Base-by-base conservation (phyloP, 2,113 vertebrate genomes). In the Mustela lutreola region DNA sequence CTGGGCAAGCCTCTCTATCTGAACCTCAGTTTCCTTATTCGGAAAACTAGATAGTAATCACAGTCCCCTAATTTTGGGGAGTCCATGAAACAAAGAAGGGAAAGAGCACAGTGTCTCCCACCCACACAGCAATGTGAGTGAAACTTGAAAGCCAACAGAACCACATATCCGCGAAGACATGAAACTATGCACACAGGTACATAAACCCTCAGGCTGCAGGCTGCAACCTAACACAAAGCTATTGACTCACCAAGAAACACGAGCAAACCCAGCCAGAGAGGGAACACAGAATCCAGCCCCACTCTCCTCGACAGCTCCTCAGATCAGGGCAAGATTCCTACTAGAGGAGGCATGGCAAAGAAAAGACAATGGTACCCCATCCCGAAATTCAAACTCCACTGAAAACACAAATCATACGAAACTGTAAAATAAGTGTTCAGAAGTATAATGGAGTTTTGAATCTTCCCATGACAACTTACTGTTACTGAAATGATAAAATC, bases 401-500 rank as follows among this genome's bases (percentile, higher is more conserved):
- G 39, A 76, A 95, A 86, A 82, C 53, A 81, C 24, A 93, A 84
- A 75, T n/a, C 70, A 80, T n/a, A 81, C 10, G 63, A 75, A 96
- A 71, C 22, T 53, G 10, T 21, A 89, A 95, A 88, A 33, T 83
- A 78, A 87, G 12, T 79, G 48, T 97, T 56, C 91, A 93, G 53
- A 89, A 94, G 58, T 79, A 11, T 21, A 79, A 50, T 28, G 60
- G 63, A 89, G 56, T 88, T 96, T 58, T 70, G 21, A 76, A 95
- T 93, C 89, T 94, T 91, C 75, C 62, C 78, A 89, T 78, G 42
- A 93, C 50, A 88, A 92, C 53, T 79, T 89, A 58, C 6, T 71
- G 39, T 94, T 83, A 80, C 31, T 79, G 63, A 97, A 96, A 95
- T 45, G 86, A 56, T 42, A 92, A 80, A 92, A 94, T 94, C 82